phyloP scores from a whole-genome alignment of 53 echinoderm and acorn worm species.

The Stichopus horrens region DNA sequence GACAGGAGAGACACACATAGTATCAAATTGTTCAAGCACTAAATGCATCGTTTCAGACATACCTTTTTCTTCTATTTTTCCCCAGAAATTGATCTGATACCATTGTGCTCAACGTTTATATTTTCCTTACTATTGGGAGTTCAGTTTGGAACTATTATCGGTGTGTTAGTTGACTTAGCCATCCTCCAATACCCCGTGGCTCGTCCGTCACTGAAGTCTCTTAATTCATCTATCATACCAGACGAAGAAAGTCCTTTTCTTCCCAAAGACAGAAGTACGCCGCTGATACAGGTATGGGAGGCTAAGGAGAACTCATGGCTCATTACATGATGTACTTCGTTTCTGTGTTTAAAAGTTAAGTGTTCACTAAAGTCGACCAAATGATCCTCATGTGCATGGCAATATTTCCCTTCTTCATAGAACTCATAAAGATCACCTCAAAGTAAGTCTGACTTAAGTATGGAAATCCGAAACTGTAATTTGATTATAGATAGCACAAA shows the following conservation, averaged over 20 bases:
- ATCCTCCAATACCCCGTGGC: conserved; percentile 72
- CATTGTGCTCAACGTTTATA: conserved; percentile 68
- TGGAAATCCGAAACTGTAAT: too few relatives aligned
- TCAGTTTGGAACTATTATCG: conserved; percentile 89
- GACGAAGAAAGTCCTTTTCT: conserved; percentile 9
- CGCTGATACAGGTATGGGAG: conserved; percentile 14
- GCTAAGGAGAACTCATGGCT: too few relatives aligned
- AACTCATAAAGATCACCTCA: too few relatives aligned
- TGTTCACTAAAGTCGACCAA: too few relatives aligned
- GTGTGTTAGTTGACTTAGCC: conserved; percentile 82
- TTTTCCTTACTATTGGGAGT: conserved; percentile 71
- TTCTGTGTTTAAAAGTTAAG: too few relatives aligned
- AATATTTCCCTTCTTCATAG: too few relatives aligned
- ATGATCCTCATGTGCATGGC: too few relatives aligned
- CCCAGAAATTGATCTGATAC: conserved; percentile 83
- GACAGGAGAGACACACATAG: too few relatives aligned
- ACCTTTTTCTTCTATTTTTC: not conserved
- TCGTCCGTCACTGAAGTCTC: conserved; percentile 52
- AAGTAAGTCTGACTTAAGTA: too few relatives aligned
- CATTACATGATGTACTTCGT: too few relatives aligned
- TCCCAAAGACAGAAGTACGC: not conserved
- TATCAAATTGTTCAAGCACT: too few relatives aligned
- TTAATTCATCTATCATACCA: not conserved
- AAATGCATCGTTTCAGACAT: not conserved
- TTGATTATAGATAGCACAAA: too few relatives aligned